A percentile compares a stretch with the other conserved stretches of the same genome.
These are phyloP conservation scores for Lepidocyrtinus sp. DNA, from an alignment of 2,888 invertebrate genomes.

Conservation along the genomic window DNA sequence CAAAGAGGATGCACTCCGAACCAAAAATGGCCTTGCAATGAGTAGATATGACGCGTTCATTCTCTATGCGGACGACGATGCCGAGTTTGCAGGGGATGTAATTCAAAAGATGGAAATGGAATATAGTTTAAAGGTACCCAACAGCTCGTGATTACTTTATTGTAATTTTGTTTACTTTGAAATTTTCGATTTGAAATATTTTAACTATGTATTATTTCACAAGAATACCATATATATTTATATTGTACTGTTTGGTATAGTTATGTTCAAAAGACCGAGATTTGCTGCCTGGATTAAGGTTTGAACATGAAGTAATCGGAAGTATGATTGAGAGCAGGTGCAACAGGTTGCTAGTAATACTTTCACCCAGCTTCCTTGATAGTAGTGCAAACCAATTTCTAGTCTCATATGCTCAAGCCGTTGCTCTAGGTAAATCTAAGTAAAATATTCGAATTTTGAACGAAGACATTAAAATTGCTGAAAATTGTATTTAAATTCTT, in stretches of 20 bases:
- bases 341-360: conserved; percentile 83
- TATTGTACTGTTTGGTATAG: conserved; percentile 72
- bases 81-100: conserved; percentile 80
- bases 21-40: conserved; percentile 49
- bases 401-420: conserved; percentile 84
- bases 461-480: neutral
- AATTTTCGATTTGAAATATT: neutral
- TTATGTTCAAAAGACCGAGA: conserved; percentile 84
- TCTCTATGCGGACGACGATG: conserved; percentile 82
- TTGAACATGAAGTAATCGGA: conserved; percentile 82
- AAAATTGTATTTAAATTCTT: conserved; percentile 49
- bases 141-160: neutral
- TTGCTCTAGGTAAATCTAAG: conserved; percentile 82
- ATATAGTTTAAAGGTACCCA: conserved; percentile 78
- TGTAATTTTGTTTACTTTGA: neutral
- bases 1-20: conserved; percentile 52
- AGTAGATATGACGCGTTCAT: conserved; percentile 85
- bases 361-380: conserved; percentile 83
- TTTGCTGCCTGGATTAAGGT: conserved; percentile 80
- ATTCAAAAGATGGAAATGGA: conserved; percentile 78
- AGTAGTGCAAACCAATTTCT: conserved; percentile 85
- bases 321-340: conserved; percentile 84
- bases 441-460: no score
- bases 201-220: neutral
- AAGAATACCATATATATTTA: neutral